Evolutionary conservation across 1,140 invertebrate species (phyloP).

Genomic region (Hycleus phaleratus): DNA sequence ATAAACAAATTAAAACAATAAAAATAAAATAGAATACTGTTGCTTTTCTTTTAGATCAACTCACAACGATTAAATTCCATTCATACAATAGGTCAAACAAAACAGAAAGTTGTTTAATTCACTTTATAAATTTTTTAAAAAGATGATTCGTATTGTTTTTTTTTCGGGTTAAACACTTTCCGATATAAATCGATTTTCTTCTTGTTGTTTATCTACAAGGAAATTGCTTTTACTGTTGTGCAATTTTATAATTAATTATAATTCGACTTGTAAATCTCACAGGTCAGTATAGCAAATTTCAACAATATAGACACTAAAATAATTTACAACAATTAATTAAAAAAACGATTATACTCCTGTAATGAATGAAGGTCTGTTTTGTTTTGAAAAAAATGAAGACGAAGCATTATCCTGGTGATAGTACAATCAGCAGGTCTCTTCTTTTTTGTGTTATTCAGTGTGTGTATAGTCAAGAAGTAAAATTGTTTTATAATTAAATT

Average conservation of each 20-base stretch:
- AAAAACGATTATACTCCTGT: not conserved
- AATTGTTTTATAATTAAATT: conserved; percentile 12
- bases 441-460: not conserved
- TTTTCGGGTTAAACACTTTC: conserved; percentile 2
- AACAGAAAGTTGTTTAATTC: too few species aligned
- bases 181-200: conserved; percentile 4
- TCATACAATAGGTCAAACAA: conserved; percentile 5
- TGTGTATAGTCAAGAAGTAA: conserved; percentile 20
- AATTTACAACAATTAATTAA: not conserved
- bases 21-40: conserved; percentile 34
- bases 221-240: conserved; percentile 35
- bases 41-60: conserved; percentile 17
- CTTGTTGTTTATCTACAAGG: conserved; percentile 25
- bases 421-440: conserved; percentile 11
- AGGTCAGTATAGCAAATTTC: not conserved
- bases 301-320: not conserved
- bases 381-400: not conserved
- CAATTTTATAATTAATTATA: conserved; percentile 11
- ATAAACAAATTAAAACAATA: conserved; percentile 15
- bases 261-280: not conserved
- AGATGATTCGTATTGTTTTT: too few species aligned
- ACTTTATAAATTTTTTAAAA: too few species aligned
- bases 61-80: conserved; percentile 31
- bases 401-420: conserved; percentile 14
- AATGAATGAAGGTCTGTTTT: not conserved